Evolutionary conservation across 2,113 vertebrate genomes (phyloP), one percentile per base, ranked within the genome.

Genomic region (Ivindomyrus marchei): DNA sequence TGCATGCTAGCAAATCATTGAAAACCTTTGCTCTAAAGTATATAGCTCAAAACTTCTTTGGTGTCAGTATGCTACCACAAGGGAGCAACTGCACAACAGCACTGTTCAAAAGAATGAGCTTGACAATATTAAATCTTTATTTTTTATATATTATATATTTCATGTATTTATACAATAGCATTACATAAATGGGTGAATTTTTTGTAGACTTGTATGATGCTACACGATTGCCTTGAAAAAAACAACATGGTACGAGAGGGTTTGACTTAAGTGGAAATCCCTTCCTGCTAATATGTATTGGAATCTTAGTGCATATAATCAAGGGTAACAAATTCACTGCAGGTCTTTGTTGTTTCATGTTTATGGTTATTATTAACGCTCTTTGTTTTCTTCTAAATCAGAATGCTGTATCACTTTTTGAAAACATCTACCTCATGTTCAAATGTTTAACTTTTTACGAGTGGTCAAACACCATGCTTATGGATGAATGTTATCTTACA

Each of bases 381-480:
- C 80, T 85, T 88, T 27, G 85, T 90, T 88, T 52, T 86, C 62
- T 70, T 70, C n/a, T 70, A 89, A 83, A 94, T 95, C 94, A 92
- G 90, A 94, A 94, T 94, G 93, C 92, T 96, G 94, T 94, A 94
- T 92, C 90, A 45, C 90, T 92, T 90, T 88, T 90, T 91, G 88
- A 91, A 92, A 91, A 91, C 94, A 92, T 95, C 95, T 96, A 96
- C 96, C 96, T 96, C 96, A 94, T 93, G 89, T 92, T 84, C 77
- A 88, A 89, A 74, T 88, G 89, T 88, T 89, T 45, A 62, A 93
- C 90, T 92, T 94, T 94, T 92, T 92, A 92, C 89, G 27, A 87
- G 92, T 46, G 85, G 89, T 89, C 39, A 87, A 85, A 83, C 83
- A 62, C 19, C 56, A 49, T 74, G 84, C 36, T 85, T 42, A 70